These are phyloP conservation scores for Embidobia sp. DNA, from an alignment of 2,888 invertebrate genomes.

Conservation along the genomic window DNA sequence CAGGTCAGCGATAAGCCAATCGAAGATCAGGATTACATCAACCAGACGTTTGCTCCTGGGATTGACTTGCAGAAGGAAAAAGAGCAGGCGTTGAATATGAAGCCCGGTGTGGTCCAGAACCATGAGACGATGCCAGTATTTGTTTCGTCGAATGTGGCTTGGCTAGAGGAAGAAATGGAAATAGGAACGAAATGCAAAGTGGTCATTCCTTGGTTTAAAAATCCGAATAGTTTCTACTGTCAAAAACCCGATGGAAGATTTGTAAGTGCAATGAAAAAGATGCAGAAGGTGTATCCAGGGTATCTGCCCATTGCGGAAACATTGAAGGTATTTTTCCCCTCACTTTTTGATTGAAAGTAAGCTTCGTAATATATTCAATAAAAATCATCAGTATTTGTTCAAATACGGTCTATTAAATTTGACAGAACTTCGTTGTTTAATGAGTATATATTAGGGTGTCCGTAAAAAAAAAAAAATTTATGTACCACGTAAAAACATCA, in stretches of 20 bases:
- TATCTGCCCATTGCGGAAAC: conserved; percentile 70
- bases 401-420: too few species aligned
- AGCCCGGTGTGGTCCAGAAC: not conserved
- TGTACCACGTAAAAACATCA: too few species aligned
- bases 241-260: conserved; percentile 83
- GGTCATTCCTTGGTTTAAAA: conserved; percentile 88
- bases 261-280: conserved; percentile 86
- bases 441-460: too few species aligned
- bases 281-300: conserved; percentile 86
- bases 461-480: too few species aligned
- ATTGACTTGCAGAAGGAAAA: conserved; percentile 67
- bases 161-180: conserved; percentile 82
- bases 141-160: conserved; percentile 82
- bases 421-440: too few species aligned
- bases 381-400: too few species aligned
- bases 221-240: conserved; percentile 88
- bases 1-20: conserved; percentile 44
- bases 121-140: conserved; percentile 80
- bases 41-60: conserved; percentile 70
- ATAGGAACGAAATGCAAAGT: conserved; percentile 84
- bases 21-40: conserved; percentile 67
- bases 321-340: conserved; percentile 72
- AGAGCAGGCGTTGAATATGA: not conserved
- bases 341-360: too few species aligned
- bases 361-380: too few species aligned